phyloP scores from a whole-genome alignment of 1,140 invertebrate species.

The Hermetia illucens region DNA sequence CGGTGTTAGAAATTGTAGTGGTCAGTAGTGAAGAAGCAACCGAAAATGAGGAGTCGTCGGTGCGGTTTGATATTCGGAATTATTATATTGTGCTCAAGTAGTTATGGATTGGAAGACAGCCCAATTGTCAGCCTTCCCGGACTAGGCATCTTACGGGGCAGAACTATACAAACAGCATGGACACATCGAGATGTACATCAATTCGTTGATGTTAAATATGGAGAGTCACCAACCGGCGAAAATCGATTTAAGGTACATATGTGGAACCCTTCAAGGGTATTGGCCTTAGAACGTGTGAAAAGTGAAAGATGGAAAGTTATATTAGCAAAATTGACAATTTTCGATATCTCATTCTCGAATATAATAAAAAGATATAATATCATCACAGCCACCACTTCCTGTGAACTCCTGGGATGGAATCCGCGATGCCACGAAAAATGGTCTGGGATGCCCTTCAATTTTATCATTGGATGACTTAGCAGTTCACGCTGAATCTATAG shows the following conservation, averaged over 20 bases:
- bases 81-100: neutral
- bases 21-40: neutral
- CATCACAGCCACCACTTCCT: conserved; percentile 38
- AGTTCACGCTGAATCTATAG: conserved; percentile 21
- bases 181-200: conserved; percentile 21
- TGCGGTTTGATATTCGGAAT: neutral
- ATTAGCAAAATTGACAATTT: too few species aligned
- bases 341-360: neutral
- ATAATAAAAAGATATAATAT: neutral
- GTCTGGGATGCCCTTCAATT: conserved; percentile 35
- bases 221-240: conserved; percentile 22
- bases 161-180: conserved; percentile 22
- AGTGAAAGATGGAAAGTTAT: too few species aligned
- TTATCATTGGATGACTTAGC: conserved; percentile 3
- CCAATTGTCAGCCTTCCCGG: conserved; percentile 23
- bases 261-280: too few species aligned
- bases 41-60: neutral
- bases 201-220: conserved; percentile 27
- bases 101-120: conserved; percentile 21
- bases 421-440: conserved; percentile 37
- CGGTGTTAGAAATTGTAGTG: neutral
- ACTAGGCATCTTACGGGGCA: conserved; percentile 22
- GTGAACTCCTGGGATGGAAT: conserved; percentile 37
- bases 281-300: too few species aligned
- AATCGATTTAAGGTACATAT: conserved; percentile 23